These are phyloP conservation scores for Pelecanus crispus DNA, from an alignment of 2,113 vertebrate species.

Conservation along the genomic window DNA sequence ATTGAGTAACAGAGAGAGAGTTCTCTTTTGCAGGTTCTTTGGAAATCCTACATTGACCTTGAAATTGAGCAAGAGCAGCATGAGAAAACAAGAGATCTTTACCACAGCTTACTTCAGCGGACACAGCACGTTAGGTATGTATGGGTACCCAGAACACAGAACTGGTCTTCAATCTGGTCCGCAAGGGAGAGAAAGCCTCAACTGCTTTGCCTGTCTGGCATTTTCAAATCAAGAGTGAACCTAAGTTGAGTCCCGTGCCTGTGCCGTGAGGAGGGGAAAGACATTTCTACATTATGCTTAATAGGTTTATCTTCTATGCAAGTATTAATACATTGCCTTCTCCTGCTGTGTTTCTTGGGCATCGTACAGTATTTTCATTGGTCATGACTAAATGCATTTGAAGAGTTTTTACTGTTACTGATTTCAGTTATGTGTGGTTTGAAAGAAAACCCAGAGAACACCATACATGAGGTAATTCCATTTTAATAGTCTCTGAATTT, in stretches of 20 bases:
- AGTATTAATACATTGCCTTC: slow-evolving; percentile 8
- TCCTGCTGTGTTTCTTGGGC: background rate
- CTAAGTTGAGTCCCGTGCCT: background rate
- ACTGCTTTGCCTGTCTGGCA: background rate
- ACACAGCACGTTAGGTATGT: slow-evolving; percentile 74
- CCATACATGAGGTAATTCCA: background rate
- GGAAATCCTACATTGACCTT: slow-evolving; percentile 92
- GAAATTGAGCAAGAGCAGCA: slow-evolving; percentile 92
- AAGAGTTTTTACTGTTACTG: background rate
- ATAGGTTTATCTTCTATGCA: background rate
- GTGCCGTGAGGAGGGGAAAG: background rate
- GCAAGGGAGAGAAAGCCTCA: background rate
- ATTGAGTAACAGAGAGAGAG: background rate
- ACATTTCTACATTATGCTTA: background rate
- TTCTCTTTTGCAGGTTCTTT: slow-evolving; percentile 77
- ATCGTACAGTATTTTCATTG: background rate
- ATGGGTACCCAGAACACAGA: background rate
- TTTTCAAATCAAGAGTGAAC: background rate
- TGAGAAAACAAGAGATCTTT: slow-evolving; percentile 83
- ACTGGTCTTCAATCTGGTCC: background rate
- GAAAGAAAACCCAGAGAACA: background rate
- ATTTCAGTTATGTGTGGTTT: background rate
- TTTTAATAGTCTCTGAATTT: background rate
- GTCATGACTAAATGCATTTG: background rate
- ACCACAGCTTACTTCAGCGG: slow-evolving; percentile 81